phyloP scores from a whole-genome alignment of 2,888 invertebrate species.

The Acleris sparsana region DNA sequence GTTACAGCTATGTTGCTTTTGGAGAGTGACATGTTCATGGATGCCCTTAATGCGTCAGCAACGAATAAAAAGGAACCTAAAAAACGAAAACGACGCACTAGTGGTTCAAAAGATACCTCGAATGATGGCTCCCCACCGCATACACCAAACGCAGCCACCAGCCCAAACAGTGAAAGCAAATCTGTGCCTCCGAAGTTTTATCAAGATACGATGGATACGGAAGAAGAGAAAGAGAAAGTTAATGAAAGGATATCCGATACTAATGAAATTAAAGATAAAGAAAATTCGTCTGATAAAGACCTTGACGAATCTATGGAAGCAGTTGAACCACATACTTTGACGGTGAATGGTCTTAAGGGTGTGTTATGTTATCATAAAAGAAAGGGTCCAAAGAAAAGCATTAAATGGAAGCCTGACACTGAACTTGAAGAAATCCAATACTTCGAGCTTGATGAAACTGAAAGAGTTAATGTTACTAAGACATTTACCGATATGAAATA shows the following conservation, averaged over 20 bases:
- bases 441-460: conserved; percentile 98
- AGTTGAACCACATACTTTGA: conserved; percentile 70
- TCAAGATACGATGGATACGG: conserved; percentile 93
- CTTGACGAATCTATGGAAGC: conserved; percentile 66
- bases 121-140: conserved; percentile 82
- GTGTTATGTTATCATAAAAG: conserved; percentile 89
- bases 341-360: conserved; percentile 86
- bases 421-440: conserved; percentile 92
- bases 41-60: conserved; percentile 91
- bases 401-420: conserved; percentile 91
- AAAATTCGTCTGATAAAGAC: conserved; percentile 52
- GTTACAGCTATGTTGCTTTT: conserved; percentile 89
- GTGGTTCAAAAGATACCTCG: conserved; percentile 86
- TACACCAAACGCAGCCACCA: conserved; percentile 77
- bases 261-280: conserved; percentile 54
- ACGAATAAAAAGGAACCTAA: conserved; percentile 89
- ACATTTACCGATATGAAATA: conserved; percentile 96
- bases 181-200: conserved; percentile 91
- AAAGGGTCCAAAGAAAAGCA: conserved; percentile 90
- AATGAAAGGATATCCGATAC: conserved; percentile 56
- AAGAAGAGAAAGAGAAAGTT: conserved; percentile 82
- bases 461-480: conserved; percentile 96
- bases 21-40: conserved; percentile 97
- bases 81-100: conserved; percentile 90
- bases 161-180: conserved; percentile 72